A percentile compares a stretch with the other conserved stretches of the same genome.
These are phyloP conservation scores for Agrochola lota DNA, from an alignment of 2,888 invertebrate species.

Conservation along the genomic window DNA sequence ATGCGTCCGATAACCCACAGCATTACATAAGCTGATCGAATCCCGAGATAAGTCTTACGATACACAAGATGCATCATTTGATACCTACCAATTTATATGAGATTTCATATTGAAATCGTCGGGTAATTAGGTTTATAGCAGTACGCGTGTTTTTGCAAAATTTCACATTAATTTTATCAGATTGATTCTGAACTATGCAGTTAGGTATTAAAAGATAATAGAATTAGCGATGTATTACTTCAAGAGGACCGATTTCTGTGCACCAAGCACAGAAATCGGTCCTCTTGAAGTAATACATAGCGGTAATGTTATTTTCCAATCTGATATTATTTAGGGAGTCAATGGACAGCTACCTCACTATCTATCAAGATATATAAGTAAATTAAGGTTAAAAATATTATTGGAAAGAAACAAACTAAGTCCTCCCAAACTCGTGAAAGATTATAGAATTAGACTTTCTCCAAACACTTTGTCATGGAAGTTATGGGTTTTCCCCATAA, in stretches of 20 bases:
- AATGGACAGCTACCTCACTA: not conserved
- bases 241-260: not conserved
- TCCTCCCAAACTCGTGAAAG: not conserved
- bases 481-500: not conserved
- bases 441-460: not conserved
- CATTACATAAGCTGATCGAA: constrained; percentile 64
- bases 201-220: constrained; percentile 27
- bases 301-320: not conserved
- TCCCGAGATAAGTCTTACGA: constrained; percentile 61
- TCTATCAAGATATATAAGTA: not conserved
- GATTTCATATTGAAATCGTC: constrained; percentile 62
- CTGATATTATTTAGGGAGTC: too few relatives aligned
- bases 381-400: not conserved
- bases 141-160: constrained; percentile 57
- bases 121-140: constrained; percentile 60
- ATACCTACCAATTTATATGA: constrained; percentile 61
- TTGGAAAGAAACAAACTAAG: not conserved
- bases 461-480: not conserved
- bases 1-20: constrained; percentile 61
- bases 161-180: constrained; percentile 53
- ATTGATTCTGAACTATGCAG: constrained; percentile 36
- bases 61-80: constrained; percentile 65
- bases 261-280: too few relatives aligned
- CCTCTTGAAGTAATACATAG: too few relatives aligned
- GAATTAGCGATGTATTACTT: constrained; percentile 19